Conservation (phyloP, 1,140 invertebrate genomes). For the Magallana gigas region DNA sequence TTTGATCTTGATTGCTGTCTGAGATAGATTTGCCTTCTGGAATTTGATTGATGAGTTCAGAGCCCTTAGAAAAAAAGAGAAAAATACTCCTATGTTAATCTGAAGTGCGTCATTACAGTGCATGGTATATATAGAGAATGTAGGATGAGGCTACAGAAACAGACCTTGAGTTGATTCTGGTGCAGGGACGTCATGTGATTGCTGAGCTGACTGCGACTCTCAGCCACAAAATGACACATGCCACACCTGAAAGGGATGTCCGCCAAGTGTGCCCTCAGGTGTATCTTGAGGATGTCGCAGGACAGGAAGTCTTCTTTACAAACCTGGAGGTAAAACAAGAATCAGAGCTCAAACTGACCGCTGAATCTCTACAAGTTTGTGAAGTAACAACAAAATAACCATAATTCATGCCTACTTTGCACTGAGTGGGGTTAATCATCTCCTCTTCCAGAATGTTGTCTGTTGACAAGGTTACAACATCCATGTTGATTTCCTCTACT, state of each 20-base stretch:
- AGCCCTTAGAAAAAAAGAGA: constrained; percentile 31
- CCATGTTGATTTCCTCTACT: constrained; percentile 36
- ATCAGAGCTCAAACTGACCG: background rate
- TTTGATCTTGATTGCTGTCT: constrained; percentile 30
- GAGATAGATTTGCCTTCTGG: constrained; percentile 23
- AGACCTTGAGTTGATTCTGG: constrained; percentile 68
- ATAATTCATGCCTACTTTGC: constrained; percentile 55
- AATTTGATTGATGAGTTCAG: constrained; percentile 42
- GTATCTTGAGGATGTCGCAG: constrained; percentile 66
- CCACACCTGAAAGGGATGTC: constrained; percentile 70
- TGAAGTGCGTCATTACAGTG: too few species aligned
- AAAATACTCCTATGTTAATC: too few species aligned
- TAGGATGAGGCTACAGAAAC: too few species aligned
- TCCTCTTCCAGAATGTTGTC: constrained; percentile 26
- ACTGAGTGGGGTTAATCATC: constrained; percentile 58
- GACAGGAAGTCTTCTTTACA: constrained; percentile 69
- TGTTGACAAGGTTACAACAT: constrained; percentile 26
- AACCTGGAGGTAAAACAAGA: constrained; percentile 62
- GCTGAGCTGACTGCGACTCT: constrained; percentile 67
- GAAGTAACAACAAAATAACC: background rate
- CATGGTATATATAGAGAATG: too few species aligned
- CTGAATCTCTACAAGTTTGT: background rate
- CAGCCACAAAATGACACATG: constrained; percentile 72
- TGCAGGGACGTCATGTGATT: constrained; percentile 69
- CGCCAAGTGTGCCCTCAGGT: constrained; percentile 73